phyloP scores from a whole-genome alignment of 2,113 vertebrate genomes.

The Oplegnathus fasciatus region DNA sequence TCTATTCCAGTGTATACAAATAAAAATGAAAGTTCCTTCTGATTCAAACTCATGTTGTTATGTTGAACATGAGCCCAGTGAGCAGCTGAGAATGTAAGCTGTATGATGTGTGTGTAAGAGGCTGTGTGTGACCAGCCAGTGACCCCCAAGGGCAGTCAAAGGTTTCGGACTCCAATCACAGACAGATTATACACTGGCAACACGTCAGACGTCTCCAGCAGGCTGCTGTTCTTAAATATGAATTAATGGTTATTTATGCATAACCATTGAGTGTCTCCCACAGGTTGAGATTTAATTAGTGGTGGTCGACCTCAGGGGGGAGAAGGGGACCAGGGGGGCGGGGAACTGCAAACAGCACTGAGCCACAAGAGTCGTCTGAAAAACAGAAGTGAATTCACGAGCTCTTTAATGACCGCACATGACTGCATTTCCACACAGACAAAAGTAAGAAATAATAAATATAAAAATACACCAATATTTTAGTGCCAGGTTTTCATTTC shows the following conservation, averaged over 20 bases:
- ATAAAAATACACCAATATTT: not conserved
- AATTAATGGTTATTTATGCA: constrained; percentile 60
- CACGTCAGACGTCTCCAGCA: constrained; percentile 42
- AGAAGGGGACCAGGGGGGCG: not conserved
- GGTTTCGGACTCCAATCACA: constrained; percentile 32
- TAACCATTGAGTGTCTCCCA: constrained; percentile 38
- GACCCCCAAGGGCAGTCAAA: constrained; percentile 24
- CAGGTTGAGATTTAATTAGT: constrained; percentile 62
- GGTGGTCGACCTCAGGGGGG: constrained; percentile 25
- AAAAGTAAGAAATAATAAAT: not conserved
- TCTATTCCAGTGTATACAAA: constrained; percentile 4
- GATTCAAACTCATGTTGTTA: constrained; percentile 4
- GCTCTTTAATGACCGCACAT: not conserved
- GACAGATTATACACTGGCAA: constrained; percentile 35
- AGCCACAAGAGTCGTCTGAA: not conserved
- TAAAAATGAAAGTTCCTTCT: not conserved
- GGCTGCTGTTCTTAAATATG: constrained; percentile 55
- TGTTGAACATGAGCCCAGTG: not conserved
- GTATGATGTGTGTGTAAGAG: not conserved
- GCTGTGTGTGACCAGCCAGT: constrained; percentile 27
- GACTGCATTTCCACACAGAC: not conserved
- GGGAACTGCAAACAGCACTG: not conserved
- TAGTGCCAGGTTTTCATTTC: not conserved
- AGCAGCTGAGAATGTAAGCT: constrained; percentile 1
- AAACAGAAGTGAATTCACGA: constrained; percentile 10